Conservation (phyloP, 2,113 vertebrate genomes). For the Apteryx mantelli region DNA sequence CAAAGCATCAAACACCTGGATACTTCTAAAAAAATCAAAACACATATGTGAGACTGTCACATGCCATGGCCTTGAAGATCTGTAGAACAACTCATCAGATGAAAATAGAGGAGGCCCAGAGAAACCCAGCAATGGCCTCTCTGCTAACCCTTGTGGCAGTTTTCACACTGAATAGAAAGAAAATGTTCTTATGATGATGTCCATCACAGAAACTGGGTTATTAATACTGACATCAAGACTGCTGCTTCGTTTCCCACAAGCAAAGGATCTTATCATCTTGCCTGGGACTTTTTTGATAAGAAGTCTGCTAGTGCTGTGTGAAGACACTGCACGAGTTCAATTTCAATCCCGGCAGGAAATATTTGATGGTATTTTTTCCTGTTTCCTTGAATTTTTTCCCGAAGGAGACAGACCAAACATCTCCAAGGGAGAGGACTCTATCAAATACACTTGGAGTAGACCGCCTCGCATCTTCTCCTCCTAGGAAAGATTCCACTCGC, state of each 20-base stretch:
- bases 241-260: neutral
- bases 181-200: neutral
- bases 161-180: neutral
- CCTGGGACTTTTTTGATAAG: rapidly evolving
- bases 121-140: neutral
- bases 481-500: too few species aligned
- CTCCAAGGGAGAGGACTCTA: neutral
- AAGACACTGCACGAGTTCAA: neutral
- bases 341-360: neutral
- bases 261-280: neutral
- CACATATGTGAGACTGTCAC: rapidly evolving
- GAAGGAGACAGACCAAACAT: neutral
- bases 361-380: neutral
- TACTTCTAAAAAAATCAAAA: neutral
- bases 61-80: neutral
- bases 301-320: neutral
- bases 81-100: neutral
- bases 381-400: neutral
- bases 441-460: neutral
- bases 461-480: neutral
- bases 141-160: neutral
- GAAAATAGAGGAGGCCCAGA: neutral
- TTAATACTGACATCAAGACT: neutral
- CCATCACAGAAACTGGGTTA: neutral
- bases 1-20: neutral